Percentiles rank a stretch among this genome's conserved stretches.
Evolutionary conservation across 2,888 invertebrate genomes (phyloP).

Genomic region (Sphaerophoria rueppellii): DNA sequence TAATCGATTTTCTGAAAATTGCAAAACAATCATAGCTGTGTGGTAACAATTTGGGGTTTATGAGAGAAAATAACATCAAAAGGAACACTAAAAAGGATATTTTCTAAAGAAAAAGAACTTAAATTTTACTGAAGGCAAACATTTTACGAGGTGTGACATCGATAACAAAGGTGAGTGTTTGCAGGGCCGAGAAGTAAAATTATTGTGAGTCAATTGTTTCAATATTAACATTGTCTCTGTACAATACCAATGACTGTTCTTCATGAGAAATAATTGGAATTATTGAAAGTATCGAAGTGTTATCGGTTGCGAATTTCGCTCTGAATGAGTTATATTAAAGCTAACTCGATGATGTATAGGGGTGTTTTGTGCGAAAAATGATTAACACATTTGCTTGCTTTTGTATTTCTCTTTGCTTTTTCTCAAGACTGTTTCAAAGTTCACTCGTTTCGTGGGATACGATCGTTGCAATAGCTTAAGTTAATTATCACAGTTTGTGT

Average conservation of each 20-base stretch:
- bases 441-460: background rate
- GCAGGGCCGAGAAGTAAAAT: background rate
- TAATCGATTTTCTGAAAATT: slow-evolving; percentile 1
- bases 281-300: background rate
- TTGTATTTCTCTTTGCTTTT: background rate
- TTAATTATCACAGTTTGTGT: slow-evolving; percentile 27
- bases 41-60: slow-evolving; percentile 39
- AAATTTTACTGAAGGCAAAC: slow-evolving; percentile 57
- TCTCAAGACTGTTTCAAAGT: background rate
- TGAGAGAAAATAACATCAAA: slow-evolving; percentile 1
- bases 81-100: slow-evolving; percentile 35
- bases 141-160: slow-evolving; percentile 71
- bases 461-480: background rate
- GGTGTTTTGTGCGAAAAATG: background rate
- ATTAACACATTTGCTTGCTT: slow-evolving; percentile 7
- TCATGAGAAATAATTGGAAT: background rate
- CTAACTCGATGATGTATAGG: background rate
- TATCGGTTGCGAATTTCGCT: background rate
- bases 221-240: slow-evolving; percentile 18
- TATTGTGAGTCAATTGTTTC: slow-evolving; percentile 17
- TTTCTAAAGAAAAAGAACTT: slow-evolving; percentile 22
- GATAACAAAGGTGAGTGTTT: slow-evolving; percentile 64
- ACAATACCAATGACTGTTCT: slow-evolving; percentile 30
- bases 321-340: background rate
- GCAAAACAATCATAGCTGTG: slow-evolving; percentile 24